Percentiles rank a stretch among this genome's conserved stretches.
Conservation (phyloP, 2,113 vertebrate species). For the Pseudonaja textilis region DNA sequence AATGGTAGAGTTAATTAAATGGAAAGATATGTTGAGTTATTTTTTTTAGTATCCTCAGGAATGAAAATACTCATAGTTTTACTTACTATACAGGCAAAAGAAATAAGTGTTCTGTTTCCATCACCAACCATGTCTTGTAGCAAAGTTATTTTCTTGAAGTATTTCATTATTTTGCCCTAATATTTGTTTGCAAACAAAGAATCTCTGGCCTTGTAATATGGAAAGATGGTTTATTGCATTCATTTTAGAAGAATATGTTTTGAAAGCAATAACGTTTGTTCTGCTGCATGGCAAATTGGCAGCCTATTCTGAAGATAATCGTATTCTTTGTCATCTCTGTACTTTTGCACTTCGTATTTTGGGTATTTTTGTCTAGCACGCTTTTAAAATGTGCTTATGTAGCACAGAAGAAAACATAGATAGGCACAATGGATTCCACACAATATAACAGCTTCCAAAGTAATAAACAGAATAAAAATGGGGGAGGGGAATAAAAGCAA, state of each 20-base stretch:
- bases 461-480: not conserved
- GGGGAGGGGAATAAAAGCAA: not conserved
- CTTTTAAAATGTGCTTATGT: not conserved
- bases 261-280: not conserved
- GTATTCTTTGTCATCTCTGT: not conserved
- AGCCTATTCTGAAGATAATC: not conserved
- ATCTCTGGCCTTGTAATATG: not conserved
- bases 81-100: not conserved
- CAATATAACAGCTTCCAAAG: not conserved
- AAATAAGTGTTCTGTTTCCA: not conserved
- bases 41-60: not conserved
- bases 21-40: not conserved
- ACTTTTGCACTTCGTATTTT: not conserved
- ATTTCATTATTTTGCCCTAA: not conserved
- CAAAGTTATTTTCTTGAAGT: not conserved
- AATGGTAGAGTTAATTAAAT: not conserved
- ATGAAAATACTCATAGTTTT: not conserved
- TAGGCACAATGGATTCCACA: not conserved
- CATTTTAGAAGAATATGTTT: not conserved
- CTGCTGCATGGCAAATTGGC: not conserved
- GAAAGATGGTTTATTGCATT: not conserved
- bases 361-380: slow-evolving; percentile 10
- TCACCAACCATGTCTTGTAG: not conserved
- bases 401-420: slow-evolving; percentile 28
- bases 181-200: not conserved